phyloP scores from a whole-genome alignment of 2,113 vertebrate genomes.

The Verasper variegatus region DNA sequence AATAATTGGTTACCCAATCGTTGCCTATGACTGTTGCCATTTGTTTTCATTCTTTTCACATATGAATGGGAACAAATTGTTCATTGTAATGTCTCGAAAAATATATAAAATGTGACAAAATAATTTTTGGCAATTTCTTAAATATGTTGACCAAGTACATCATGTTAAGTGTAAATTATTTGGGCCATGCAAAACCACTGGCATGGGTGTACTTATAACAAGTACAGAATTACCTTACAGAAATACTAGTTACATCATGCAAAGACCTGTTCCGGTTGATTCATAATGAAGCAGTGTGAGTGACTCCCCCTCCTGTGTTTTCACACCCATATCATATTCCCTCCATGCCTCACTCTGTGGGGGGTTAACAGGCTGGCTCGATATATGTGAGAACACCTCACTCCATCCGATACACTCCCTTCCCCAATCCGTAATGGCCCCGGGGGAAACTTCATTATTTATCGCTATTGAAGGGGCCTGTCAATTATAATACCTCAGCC shows the following conservation, averaged over 20 bases:
- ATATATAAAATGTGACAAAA: too few relatives aligned
- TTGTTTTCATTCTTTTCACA: neutral
- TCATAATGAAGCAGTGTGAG: constrained; percentile 54
- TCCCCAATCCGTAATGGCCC: constrained; percentile 52
- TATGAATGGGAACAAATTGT: neutral
- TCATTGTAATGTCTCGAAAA: too few relatives aligned
- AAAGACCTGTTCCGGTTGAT: constrained; percentile 42
- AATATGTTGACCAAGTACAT: neutral
- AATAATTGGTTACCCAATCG: too few relatives aligned
- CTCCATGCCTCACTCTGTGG: constrained; percentile 49
- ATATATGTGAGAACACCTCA: constrained; percentile 54
- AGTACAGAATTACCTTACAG: neutral
- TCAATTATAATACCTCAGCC: constrained; percentile 71
- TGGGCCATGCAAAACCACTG: neutral
- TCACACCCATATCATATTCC: constrained; percentile 56
- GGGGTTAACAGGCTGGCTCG: constrained; percentile 64
- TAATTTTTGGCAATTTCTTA: too few relatives aligned
- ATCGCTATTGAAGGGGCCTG: constrained; percentile 70
- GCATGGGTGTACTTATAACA: neutral
- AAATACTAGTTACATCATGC: constrained; percentile 15
- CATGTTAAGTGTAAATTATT: too few relatives aligned
- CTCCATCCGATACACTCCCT: constrained; percentile 38
- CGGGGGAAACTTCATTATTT: constrained; percentile 72
- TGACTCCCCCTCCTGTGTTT: constrained; percentile 30
- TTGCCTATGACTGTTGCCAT: too few relatives aligned